Conservation (phyloP, 2,113 vertebrate species). For the Enhydra lutris region DNA sequence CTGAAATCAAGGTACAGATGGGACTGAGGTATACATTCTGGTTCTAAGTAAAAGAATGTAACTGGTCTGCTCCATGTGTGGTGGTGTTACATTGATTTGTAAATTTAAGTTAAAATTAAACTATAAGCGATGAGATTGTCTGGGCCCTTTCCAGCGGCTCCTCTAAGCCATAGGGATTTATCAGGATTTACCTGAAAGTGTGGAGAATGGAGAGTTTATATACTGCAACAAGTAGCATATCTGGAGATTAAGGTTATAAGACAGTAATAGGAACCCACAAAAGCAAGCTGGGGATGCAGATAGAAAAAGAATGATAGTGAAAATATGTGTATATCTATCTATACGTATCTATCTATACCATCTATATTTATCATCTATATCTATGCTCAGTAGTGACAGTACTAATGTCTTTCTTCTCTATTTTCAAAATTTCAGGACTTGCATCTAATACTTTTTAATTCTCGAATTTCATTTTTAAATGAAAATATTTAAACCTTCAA, state of each 20-base stretch:
- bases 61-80: background rate
- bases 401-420: background rate
- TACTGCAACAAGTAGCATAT: background rate
- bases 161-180: background rate
- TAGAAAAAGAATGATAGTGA: background rate
- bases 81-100: background rate
- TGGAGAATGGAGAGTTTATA: background rate
- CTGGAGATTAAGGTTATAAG: background rate
- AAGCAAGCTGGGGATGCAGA: background rate
- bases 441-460: background rate
- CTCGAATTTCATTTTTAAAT: background rate
- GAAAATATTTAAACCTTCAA: conserved; percentile 4
- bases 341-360: background rate
- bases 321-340: background rate
- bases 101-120: background rate
- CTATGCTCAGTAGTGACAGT: background rate
- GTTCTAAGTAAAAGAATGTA: background rate
- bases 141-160: background rate
- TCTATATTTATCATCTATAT: background rate
- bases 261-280: background rate
- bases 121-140: background rate
- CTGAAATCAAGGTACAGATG: background rate
- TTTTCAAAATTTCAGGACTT: background rate
- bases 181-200: background rate
- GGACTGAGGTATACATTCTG: background rate